phyloP scores from a whole-genome alignment of 2,888 invertebrate species.

The Teinopalpus imperialis region DNA sequence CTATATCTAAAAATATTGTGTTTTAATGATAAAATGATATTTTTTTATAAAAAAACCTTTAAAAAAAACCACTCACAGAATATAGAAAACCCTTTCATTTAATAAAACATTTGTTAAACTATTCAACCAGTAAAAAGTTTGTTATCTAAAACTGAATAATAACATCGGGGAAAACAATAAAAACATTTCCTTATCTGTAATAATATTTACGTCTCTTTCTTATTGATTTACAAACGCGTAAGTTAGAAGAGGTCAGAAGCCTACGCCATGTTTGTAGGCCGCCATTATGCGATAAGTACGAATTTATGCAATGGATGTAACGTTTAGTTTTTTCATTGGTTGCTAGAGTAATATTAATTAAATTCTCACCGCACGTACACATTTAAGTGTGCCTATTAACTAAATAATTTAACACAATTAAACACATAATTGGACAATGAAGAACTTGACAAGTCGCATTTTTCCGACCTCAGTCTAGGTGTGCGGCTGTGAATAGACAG shows the following conservation, averaged over 20 bases:
- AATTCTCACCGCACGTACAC: slow-evolving; percentile 21
- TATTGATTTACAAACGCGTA: neutral
- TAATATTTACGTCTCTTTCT: slow-evolving; percentile 5
- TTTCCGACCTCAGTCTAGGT: neutral
- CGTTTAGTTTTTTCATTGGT: slow-evolving; percentile 15
- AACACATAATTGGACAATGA: slow-evolving; percentile 18
- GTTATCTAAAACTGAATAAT: slow-evolving; percentile 10
- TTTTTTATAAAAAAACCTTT: too few relatives aligned
- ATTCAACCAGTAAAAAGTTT: too few relatives aligned
- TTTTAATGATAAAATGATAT: too few relatives aligned
- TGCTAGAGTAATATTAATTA: slow-evolving; percentile 18
- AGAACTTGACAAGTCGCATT: slow-evolving; percentile 16
- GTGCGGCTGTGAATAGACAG: neutral
- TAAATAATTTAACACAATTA: slow-evolving; percentile 26
- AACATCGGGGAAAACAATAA: slow-evolving; percentile 16
- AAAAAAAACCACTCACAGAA: too few relatives aligned
- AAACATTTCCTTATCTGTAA: slow-evolving; percentile 21
- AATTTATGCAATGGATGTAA: slow-evolving; percentile 22
- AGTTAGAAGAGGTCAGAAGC: slow-evolving; percentile 3
- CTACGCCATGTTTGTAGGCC: slow-evolving; percentile 17
- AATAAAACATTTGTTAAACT: too few relatives aligned
- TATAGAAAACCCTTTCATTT: too few relatives aligned
- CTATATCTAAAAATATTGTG: too few relatives aligned
- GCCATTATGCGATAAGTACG: slow-evolving; percentile 19
- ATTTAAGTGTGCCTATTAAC: slow-evolving; percentile 17